Conservation (phyloP, 2,797 vertebrate genomes). For the Cryptoprocta ferox region DNA sequence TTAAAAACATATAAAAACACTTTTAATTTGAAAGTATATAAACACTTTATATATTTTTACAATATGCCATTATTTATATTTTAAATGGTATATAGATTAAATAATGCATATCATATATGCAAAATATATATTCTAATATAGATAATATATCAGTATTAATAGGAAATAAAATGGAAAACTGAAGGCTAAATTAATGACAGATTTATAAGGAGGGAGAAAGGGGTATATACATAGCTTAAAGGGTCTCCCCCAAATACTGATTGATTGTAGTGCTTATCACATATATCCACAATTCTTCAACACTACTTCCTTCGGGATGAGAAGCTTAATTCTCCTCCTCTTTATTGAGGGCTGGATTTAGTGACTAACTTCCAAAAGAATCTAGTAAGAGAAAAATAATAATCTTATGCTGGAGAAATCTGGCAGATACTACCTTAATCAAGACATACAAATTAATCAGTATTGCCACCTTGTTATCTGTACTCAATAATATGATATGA, state of each 20-base stretch:
- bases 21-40: too few relatives aligned
- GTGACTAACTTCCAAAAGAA: neutral
- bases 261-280: neutral
- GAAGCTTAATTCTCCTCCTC: neutral
- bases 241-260: neutral
- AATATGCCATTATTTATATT: neutral
- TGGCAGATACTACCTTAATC: neutral
- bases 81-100: neutral
- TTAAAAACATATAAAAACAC: neutral
- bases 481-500: neutral
- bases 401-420: neutral
- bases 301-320: neutral
- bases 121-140: neutral
- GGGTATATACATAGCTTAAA: neutral
- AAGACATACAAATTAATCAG: neutral
- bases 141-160: neutral
- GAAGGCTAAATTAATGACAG: neutral
- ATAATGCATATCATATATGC: neutral
- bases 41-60: too few relatives aligned
- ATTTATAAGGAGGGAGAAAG: neutral
- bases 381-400: neutral
- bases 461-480: neutral
- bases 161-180: neutral
- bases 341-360: neutral
- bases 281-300: neutral